phyloP scores from a whole-genome alignment of 92 coral and sea anemone species.

The Isaurus tuberculatus region DNA sequence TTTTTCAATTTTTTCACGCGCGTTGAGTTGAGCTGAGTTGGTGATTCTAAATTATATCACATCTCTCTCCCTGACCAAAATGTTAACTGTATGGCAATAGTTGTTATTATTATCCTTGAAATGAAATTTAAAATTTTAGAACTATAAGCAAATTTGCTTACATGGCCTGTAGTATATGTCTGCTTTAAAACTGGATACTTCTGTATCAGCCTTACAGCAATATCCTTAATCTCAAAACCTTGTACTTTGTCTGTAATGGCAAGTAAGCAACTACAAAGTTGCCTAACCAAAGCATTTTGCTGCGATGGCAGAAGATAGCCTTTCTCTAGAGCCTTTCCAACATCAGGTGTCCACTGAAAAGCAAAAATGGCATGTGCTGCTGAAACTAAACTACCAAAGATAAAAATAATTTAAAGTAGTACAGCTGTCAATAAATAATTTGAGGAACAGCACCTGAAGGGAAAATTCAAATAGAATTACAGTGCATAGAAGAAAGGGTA shows the following conservation, averaged over 20 bases:
- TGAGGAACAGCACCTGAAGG: too few relatives aligned
- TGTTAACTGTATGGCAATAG: too few relatives aligned
- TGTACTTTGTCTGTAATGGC: constrained; percentile 44
- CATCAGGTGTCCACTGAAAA: constrained; percentile 70
- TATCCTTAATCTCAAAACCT: constrained; percentile 47
- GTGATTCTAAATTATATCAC: too few relatives aligned
- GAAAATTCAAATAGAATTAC: too few relatives aligned
- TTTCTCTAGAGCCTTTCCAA: constrained; percentile 54
- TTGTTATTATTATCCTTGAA: too few relatives aligned
- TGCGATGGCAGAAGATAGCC: constrained; percentile 49
- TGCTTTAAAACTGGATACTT: constrained; percentile 68
- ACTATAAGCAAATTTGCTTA: constrained; percentile 36
- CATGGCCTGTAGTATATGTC: constrained; percentile 63
- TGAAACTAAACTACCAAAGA: too few relatives aligned
- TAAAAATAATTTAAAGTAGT: too few relatives aligned
- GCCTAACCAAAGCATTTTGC: constrained; percentile 66
- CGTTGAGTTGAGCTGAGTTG: too few relatives aligned
- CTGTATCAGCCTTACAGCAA: constrained; percentile 55
- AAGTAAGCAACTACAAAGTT: constrained; percentile 55
- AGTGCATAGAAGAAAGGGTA: too few relatives aligned
- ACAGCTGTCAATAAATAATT: too few relatives aligned
- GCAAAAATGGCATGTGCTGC: neutral
- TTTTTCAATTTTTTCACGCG: too few relatives aligned
- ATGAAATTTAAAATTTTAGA: neutral
- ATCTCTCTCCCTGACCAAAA: too few relatives aligned